A percentile compares a stretch with the other conserved stretches of the same genome.
These are phyloP conservation scores for Chrysolina oricalcia DNA, from an alignment of 2,888 invertebrate genomes.

Conservation along the genomic window DNA sequence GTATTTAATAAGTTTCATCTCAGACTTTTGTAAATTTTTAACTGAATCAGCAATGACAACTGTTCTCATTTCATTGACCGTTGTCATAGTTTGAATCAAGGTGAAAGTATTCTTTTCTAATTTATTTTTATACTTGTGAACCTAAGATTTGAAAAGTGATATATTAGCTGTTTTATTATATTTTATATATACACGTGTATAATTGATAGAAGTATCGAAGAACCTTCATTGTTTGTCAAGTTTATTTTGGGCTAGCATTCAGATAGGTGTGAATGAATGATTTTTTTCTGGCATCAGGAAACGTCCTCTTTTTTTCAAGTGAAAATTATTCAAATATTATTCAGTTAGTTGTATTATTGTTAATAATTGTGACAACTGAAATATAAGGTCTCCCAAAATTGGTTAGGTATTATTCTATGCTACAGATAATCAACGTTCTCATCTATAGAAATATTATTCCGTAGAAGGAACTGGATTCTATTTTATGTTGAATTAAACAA, in stretches of 20 bases:
- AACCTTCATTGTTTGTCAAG: conserved; percentile 9
- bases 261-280: too few species aligned
- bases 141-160: conserved; percentile 35
- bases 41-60: conserved; percentile 19
- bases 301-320: background rate
- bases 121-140: conserved; percentile 35
- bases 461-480: background rate
- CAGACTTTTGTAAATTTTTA: background rate
- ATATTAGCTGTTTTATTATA: conserved; percentile 30
- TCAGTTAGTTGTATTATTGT: background rate
- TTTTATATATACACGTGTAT: conserved; percentile 22
- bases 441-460: background rate
- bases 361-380: too few species aligned
- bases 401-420: background rate
- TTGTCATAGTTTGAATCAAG: conserved; percentile 15
- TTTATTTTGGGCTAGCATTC: background rate
- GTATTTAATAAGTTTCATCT: conserved; percentile 30
- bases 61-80: background rate
- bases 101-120: conserved; percentile 30
- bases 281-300: too few species aligned
- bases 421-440: background rate
- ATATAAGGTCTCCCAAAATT: too few species aligned
- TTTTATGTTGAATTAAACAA: background rate
- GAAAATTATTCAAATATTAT: background rate
- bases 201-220: background rate